Base-by-base conservation (phyloP, 2,797 vertebrate genomes). In the Clarias pachynema region DNA sequence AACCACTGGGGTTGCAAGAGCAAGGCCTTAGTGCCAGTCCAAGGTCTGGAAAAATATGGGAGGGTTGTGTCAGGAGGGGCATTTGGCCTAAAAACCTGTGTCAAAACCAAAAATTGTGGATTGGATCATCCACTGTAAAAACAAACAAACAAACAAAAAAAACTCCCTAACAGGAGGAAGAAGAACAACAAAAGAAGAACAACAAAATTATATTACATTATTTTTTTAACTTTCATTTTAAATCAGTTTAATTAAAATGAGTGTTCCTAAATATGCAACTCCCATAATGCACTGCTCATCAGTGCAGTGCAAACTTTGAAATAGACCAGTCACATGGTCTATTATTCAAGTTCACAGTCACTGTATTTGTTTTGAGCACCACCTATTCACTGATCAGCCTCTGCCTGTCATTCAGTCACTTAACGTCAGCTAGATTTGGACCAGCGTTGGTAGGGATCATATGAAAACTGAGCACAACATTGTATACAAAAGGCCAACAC, bases 251-350 rank as follows among this genome's bases (percentile, higher is more conserved):
- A 40, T n/a, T 72, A 14, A 73, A 73, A 26, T 2, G 5, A 49
- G n/a, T 0, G 5, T 29, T 74, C 1, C n/a, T 15, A 3, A n/a
- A 53, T 2, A 6, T 40, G 44, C 34, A 44, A 5, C 40, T 49
- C 12, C 22, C 69, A 72, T 5, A 49, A 73, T 53, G 44, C n/a
- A 75, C 49, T 53, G 20, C 68, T 40, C 34, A 37, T 37, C 34
- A 40, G 14, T 5, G 4, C 1, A 72, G 34, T 49, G 24, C 24
- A 74, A 53, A 31, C 73, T 31, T 7, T 56, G 31, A 8, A 75
- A 56, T 53, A 56, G 72, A 74, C 44, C 72, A 8, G 72, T 74
- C 72, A 74, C n/a, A 53, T 74, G 72, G n/a, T 56, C 44, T n/a
- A 1, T 44, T 49, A 26, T 73, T 53, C 14, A 0, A 53, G 44